Evolutionary conservation across 2,888 invertebrate genomes (phyloP), one percentile per base, ranked within the genome.

Genomic region (Anaspis maculata): DNA sequence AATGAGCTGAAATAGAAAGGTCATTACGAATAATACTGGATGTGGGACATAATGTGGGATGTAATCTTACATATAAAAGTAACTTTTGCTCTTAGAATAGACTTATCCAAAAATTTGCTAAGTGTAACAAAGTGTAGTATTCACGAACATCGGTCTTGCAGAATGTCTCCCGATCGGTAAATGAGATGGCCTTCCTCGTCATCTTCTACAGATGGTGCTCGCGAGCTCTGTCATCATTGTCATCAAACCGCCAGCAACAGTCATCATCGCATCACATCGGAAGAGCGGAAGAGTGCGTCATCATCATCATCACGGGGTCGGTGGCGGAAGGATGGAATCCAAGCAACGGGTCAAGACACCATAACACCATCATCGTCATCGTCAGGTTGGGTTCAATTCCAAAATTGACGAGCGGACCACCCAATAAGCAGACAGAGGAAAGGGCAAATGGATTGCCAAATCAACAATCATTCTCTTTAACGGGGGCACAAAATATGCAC

Each of bases 101-200:
- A 59, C 59, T 59, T 59, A 59, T 57, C 59, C 59, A 49, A 48
- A 49, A 46, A 42, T 49, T 44, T 54, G 47, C 52, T 56, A 57
- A 54, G 48, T 54, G 53, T 61, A 62, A 55, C 58, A 61, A 61
- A 61, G 52, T 59, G 59, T 53, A 49, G 60, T 81, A 83, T 82
- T 83, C 85, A 89, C 89, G 88, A 88, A 89, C 96, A 97, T 92
- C 95, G 84, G 79, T 90, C 88, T 83, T 91, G 90, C 74, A 98
- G 89, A 76, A 91, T 79, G 79, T 97, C 96, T 76, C 96, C 97
- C 74, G 83, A 83, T 77, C 87, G 87, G 86, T 97, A 98, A 73
- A 98, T 86, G 76, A 98, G 91, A 76, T 98, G 97, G 73, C 98
- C 98, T 74, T 98, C 97, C 76, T 88, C 88, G 79, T 98, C 97